Percentiles rank a stretch among this genome's conserved stretches.
These are phyloP conservation scores for Eospalax fontanierii DNA, from an alignment of 2,797 vertebrate genomes.

Conservation along the genomic window DNA sequence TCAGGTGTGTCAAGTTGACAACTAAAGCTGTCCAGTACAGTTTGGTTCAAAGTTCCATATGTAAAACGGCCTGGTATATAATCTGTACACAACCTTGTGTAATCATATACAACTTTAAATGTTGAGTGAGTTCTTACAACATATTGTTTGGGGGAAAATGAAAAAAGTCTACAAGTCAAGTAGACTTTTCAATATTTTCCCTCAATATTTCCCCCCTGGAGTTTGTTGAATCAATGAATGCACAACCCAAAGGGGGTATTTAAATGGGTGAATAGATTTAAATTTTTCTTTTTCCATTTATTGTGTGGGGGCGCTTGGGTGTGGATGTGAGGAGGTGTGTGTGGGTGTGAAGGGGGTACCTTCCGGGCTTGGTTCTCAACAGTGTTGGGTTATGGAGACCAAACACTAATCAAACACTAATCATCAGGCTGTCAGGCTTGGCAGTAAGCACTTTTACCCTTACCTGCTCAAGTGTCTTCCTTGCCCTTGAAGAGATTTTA, in stretches of 20 bases:
- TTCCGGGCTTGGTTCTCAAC: neutral
- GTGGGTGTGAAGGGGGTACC: neutral
- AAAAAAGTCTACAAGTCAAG: neutral
- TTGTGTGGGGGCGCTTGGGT: neutral
- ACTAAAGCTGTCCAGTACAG: too few relatives aligned
- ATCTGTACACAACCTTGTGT: neutral
- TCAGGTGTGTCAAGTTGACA: too few relatives aligned
- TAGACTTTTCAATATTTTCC: too few relatives aligned
- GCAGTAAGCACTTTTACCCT: neutral
- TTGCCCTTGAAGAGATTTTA: neutral
- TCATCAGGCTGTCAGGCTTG: neutral
- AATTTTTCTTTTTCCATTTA: neutral
- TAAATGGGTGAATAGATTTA: conserved; percentile 18
- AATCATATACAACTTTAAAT: neutral
- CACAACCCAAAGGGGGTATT: neutral
- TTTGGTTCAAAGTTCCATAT: neutral
- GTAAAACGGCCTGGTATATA: neutral
- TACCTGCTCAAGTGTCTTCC: neutral
- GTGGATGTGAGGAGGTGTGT: too few relatives aligned
- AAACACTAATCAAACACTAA: neutral
- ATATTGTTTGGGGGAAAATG: neutral
- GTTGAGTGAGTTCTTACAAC: neutral
- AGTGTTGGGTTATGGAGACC: neutral
- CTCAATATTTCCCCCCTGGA: neutral
- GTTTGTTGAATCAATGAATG: neutral